Percentiles rank a stretch among this genome's conserved stretches.
phyloP scores from a whole-genome alignment of 2,888 invertebrate genomes.

The Alsophila aescularia region DNA sequence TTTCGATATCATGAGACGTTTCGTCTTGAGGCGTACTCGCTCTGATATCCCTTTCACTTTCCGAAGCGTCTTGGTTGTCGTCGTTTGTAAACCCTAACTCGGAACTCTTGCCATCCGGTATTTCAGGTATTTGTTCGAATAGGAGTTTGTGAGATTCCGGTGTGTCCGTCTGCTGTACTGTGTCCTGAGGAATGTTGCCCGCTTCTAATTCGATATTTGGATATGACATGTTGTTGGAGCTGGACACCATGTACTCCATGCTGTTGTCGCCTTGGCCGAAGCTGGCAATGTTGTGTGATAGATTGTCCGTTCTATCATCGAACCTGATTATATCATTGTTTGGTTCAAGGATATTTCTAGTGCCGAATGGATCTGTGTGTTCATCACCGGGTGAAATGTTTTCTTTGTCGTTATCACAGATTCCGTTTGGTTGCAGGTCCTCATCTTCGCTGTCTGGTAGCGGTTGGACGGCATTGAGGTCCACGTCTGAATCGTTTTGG shows the following conservation, averaged over 20 bases:
- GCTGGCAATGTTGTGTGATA: slow-evolving; percentile 51
- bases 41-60: slow-evolving; percentile 64
- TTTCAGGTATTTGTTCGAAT: slow-evolving; percentile 81
- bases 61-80: slow-evolving; percentile 66
- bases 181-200: slow-evolving; percentile 57
- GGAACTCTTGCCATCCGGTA: slow-evolving; percentile 79
- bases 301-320: slow-evolving; percentile 58
- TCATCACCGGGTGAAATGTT: slow-evolving; percentile 61
- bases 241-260: slow-evolving; percentile 59
- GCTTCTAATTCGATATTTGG: slow-evolving; percentile 67
- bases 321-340: slow-evolving; percentile 72
- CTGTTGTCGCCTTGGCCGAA: slow-evolving; percentile 59
- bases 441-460: slow-evolving; percentile 83
- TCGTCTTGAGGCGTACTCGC: slow-evolving; percentile 68
- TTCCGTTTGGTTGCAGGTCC: slow-evolving; percentile 64
- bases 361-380: slow-evolving; percentile 52
- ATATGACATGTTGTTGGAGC: slow-evolving; percentile 57
- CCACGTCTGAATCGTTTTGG: slow-evolving; percentile 73
- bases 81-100: slow-evolving; percentile 75
- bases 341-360: slow-evolving; percentile 56
- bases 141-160: slow-evolving; percentile 80
- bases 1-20: slow-evolving; percentile 66
- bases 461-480: slow-evolving; percentile 85
- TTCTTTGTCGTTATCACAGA: slow-evolving; percentile 66
- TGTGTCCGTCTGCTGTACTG: slow-evolving; percentile 72